These are phyloP conservation scores for Epinotia ramella DNA, from an alignment of 2,888 invertebrate genomes.

Conservation along the genomic window DNA sequence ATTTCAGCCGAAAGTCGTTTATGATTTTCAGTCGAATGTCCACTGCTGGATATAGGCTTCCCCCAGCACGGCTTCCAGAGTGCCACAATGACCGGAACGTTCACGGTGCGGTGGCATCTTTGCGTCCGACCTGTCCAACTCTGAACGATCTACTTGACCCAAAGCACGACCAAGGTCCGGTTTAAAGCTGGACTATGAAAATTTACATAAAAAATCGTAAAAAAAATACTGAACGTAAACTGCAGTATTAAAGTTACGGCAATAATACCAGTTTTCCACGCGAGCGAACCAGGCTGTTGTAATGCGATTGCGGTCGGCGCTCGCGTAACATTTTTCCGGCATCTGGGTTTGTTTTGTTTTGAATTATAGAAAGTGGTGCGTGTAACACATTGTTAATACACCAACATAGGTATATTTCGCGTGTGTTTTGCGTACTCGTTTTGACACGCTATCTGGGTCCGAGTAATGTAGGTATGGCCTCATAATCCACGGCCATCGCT, in stretches of 20 bases:
- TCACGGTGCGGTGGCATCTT: neutral
- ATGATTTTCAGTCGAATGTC: too few relatives aligned
- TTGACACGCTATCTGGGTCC: too few relatives aligned
- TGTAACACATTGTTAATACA: neutral
- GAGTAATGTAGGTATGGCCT: too few relatives aligned
- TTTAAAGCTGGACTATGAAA: neutral
- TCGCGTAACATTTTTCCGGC: conserved; percentile 31
- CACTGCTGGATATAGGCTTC: too few relatives aligned
- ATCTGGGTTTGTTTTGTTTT: conserved; percentile 19
- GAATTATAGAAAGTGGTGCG: neutral
- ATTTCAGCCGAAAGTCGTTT: too few relatives aligned
- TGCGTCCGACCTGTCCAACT: neutral
- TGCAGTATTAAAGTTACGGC: conserved; percentile 9
- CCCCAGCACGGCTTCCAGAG: too few relatives aligned
- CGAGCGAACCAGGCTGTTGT: conserved; percentile 29
- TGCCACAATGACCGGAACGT: too few relatives aligned
- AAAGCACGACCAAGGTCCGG: too few relatives aligned
- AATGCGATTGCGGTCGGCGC: conserved; percentile 21
- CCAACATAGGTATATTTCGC: neutral
- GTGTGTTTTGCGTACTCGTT: too few relatives aligned
- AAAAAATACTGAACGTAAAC: neutral
- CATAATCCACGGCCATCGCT: too few relatives aligned
- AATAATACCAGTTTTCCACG: conserved; percentile 33
- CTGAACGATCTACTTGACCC: too few relatives aligned
- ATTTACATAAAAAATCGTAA: neutral